Conservation (phyloP, 2,113 vertebrate genomes). For the Strigops habroptila region DNA sequence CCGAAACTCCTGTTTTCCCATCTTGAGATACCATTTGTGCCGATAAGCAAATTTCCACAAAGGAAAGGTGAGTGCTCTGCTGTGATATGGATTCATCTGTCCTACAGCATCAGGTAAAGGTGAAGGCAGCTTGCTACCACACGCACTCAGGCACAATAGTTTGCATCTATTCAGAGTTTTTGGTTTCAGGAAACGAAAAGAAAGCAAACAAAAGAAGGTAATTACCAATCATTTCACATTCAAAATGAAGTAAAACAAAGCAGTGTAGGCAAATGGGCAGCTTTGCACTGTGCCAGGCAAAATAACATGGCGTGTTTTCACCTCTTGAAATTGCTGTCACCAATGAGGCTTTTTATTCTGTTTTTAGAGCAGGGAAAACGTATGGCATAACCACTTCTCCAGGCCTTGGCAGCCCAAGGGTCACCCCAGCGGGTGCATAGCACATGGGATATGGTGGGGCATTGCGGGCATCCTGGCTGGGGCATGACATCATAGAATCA, state of each 20-base stretch:
- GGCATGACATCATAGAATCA: background rate
- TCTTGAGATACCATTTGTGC: background rate
- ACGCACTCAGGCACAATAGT: fast-evolving
- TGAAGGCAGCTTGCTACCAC: background rate
- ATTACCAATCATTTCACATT: background rate
- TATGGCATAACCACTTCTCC: background rate
- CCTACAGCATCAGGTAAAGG: background rate
- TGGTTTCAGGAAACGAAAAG: background rate
- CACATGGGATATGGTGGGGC: fast-evolving
- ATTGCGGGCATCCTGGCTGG: background rate
- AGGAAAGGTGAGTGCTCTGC: background rate
- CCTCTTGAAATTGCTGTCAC: background rate
- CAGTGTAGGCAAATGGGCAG: fast-evolving
- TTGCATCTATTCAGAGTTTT: background rate
- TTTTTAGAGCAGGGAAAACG: background rate
- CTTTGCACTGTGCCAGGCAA: background rate
- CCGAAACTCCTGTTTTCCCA: background rate
- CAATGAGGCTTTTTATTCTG: background rate
- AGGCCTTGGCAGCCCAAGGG: background rate
- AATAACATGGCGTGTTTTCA: background rate
- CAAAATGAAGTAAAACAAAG: background rate
- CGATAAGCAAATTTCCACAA: fast-evolving
- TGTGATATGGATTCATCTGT: background rate
- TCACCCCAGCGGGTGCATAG: background rate
- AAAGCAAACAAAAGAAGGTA: background rate